These are phyloP conservation scores for Balaeniceps rex DNA, from an alignment of 2,113 vertebrate genomes.

Conservation along the genomic window DNA sequence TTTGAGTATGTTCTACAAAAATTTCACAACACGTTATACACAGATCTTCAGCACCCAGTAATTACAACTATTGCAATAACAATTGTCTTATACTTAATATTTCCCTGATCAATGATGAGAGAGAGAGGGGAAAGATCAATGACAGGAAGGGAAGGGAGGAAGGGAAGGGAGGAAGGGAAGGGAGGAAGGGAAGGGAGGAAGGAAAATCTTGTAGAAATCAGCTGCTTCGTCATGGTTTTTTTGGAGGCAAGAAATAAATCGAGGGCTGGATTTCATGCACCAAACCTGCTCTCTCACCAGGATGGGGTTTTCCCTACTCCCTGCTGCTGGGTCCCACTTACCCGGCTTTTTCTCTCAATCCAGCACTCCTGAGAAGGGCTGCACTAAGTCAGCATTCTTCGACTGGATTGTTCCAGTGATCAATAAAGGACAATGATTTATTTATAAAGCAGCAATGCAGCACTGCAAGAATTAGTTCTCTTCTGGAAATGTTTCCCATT, in stretches of 20 bases:
- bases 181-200: fast-evolving
- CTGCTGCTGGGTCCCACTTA: background rate
- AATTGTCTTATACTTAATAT: background rate
- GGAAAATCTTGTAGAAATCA: background rate
- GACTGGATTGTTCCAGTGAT: conserved; percentile 36
- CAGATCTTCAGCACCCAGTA: background rate
- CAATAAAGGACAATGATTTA: conserved; percentile 62
- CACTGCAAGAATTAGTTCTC: conserved; percentile 25
- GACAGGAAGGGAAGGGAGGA: too few relatives aligned
- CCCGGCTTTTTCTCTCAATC: background rate
- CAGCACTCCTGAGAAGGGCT: background rate
- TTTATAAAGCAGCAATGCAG: conserved; percentile 65
- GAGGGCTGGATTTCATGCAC: background rate
- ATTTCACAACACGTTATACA: background rate
- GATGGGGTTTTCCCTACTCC: background rate
- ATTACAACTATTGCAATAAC: background rate
- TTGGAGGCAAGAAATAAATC: background rate
- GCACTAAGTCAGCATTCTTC: conserved; percentile 55
- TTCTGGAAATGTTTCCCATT: background rate
- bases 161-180: too few relatives aligned
- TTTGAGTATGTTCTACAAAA: background rate
- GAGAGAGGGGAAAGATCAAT: too few relatives aligned
- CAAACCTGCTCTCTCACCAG: background rate
- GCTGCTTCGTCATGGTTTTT: background rate
- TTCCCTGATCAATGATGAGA: background rate